Base-by-base conservation (phyloP, 1,140 invertebrate genomes). In the Heterodera schachtii region DNA sequence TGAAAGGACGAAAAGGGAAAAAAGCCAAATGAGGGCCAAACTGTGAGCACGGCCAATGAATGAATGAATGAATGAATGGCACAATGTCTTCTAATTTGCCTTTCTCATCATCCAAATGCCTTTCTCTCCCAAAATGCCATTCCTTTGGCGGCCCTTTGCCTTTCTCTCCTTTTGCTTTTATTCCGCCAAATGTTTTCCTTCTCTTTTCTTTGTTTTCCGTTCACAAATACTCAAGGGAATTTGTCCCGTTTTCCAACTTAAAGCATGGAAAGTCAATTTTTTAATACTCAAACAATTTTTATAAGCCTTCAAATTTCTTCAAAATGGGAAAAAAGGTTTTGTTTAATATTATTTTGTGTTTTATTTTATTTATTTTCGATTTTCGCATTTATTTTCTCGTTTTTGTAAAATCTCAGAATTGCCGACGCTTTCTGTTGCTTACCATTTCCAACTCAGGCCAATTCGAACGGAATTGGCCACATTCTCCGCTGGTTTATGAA, bases 381-480 rank as follows among this genome's bases (percentile, higher is more conserved):
- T 7, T 8, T 69, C 6, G 41, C 7, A 69, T 69, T 9, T n/a
- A 69, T 9, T 13, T n/a, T 11, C 31, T 13, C n/a, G 16, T 41
- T 71, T 71, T 43, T 46, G 41, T 11, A 31, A 31, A 31, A 31
- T 31, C 31, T 31, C 31, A 31, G 31, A 31, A 31, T 31, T 31
- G 0, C 31, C 69, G 44, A 1, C 69, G 21, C 69, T 46, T 71
- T 41, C 69, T 71, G 9, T 21, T 71, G 69, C 69, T 71, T 21
- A 71, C 69, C 69, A 11, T 71, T 11, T 21, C 69, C 69, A 41
- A 71, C 31, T 21, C 31, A 4, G 19, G 13, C 69, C 69, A 46
- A 43, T 46, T 71, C 31, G 69, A 71, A n/a, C n/a, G 69, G 44
- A 71, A 71, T 46, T 71, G 69, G 69, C 41, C 31, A 19, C 21